Percentiles rank a stretch among this genome's conserved stretches.
These are phyloP conservation scores for Prosopocoilus inquinatus DNA, from an alignment of 2,888 invertebrate genomes.

Conservation along the genomic window DNA sequence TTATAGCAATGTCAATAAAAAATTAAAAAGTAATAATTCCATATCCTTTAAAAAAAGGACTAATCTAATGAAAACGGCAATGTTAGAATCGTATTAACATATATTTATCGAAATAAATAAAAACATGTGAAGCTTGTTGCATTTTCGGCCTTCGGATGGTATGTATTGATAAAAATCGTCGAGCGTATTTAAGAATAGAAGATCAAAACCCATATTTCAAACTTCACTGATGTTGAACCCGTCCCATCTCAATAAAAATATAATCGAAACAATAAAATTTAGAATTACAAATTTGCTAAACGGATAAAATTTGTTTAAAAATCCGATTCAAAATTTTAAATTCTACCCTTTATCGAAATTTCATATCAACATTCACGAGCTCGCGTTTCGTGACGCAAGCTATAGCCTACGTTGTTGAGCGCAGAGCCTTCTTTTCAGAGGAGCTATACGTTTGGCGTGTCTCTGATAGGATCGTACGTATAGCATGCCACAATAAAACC, in stretches of 20 bases:
- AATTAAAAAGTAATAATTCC: no score
- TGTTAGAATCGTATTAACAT: no score
- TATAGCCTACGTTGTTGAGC: slow-evolving; percentile 27
- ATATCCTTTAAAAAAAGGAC: no score
- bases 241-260: slow-evolving; percentile 37
- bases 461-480: slow-evolving; percentile 35
- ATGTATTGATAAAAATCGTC: neutral
- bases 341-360: slow-evolving; percentile 45
- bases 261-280: slow-evolving; percentile 50
- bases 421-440: neutral
- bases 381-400: slow-evolving; percentile 21
- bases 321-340: slow-evolving; percentile 47
- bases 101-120: no score
- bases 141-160: neutral
- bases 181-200: neutral
- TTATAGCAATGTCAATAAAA: no score
- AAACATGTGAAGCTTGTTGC: no score
- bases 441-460: slow-evolving; percentile 24
- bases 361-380: slow-evolving; percentile 41
- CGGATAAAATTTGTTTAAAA: slow-evolving; percentile 47
- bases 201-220: neutral
- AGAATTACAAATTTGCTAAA: slow-evolving; percentile 49
- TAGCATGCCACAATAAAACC: slow-evolving; percentile 47
- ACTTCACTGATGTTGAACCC: neutral
- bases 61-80: no score